Conservation (phyloP, 2,888 invertebrate genomes). For the Pristionchus japonicus region DNA sequence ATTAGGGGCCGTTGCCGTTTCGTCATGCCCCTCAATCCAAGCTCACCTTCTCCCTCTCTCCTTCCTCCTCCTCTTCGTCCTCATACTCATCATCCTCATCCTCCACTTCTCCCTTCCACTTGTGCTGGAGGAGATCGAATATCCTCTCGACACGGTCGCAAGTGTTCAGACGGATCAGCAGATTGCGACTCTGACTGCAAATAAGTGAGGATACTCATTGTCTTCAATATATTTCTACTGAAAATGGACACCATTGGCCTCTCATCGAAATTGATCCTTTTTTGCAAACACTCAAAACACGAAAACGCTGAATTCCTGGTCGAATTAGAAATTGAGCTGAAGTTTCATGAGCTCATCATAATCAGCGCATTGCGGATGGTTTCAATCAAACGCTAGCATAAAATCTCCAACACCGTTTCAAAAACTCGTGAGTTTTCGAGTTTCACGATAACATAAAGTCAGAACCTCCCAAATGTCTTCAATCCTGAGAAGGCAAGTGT, state of each 20-base stretch:
- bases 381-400: no score
- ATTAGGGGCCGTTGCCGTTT: background rate
- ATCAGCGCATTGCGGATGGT: no score
- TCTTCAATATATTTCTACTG: background rate
- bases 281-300: background rate
- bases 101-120: conserved; percentile 37
- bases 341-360: background rate
- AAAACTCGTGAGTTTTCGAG: no score
- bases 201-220: no score
- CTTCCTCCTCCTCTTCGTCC: background rate
- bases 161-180: conserved; percentile 23
- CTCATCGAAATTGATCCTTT: background rate
- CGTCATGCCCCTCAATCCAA: background rate
- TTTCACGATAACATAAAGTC: no score
- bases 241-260: background rate
- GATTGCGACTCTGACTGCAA: conserved; percentile 19
- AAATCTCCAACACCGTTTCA: no score
- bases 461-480: background rate
- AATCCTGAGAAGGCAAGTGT: background rate
- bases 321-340: background rate
- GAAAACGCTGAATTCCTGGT: background rate
- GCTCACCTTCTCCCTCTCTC: background rate
- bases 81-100: background rate
- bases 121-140: conserved; percentile 20
- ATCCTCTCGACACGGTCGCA: conserved; percentile 34